Conservation (phyloP, 2,888 invertebrate genomes). For the Beris morrisii region DNA sequence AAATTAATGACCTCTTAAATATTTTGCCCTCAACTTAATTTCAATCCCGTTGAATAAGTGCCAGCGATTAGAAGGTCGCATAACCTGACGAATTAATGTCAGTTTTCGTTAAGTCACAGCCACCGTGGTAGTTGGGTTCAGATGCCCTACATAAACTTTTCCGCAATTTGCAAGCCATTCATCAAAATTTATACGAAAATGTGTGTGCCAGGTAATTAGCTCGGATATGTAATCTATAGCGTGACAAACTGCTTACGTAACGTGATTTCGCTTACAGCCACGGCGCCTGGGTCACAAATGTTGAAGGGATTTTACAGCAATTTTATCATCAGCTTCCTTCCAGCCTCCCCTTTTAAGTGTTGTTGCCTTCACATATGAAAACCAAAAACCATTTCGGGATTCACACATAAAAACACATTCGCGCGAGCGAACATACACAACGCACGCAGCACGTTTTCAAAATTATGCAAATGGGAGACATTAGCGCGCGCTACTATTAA, state of each 20-base stretch:
- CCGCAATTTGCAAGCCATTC: slow-evolving; percentile 9
- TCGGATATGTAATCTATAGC: too few relatives aligned
- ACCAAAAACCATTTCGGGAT: background rate
- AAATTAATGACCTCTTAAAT: too few relatives aligned
- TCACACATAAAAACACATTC: background rate
- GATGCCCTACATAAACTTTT: too few relatives aligned
- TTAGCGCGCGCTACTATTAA: background rate
- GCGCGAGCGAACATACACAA: background rate
- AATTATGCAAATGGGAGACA: slow-evolving; percentile 9
- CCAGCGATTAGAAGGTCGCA: too few relatives aligned
- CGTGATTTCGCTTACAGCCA: too few relatives aligned
- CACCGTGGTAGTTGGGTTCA: too few relatives aligned
- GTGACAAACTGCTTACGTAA: too few relatives aligned
- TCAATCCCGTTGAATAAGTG: too few relatives aligned
- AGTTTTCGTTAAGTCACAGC: too few relatives aligned
- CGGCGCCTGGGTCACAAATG: background rate
- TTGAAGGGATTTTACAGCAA: background rate
- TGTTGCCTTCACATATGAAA: background rate
- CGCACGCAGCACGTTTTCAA: background rate
- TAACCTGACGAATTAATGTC: too few relatives aligned
- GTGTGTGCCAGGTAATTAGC: too few relatives aligned
- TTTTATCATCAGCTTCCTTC: background rate
- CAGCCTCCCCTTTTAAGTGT: background rate
- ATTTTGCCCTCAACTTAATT: too few relatives aligned
- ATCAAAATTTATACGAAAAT: slow-evolving; percentile 6